Evolutionary conservation across 2,888 invertebrate genomes (phyloP).

Genomic region (Eucera pruinosa): DNA sequence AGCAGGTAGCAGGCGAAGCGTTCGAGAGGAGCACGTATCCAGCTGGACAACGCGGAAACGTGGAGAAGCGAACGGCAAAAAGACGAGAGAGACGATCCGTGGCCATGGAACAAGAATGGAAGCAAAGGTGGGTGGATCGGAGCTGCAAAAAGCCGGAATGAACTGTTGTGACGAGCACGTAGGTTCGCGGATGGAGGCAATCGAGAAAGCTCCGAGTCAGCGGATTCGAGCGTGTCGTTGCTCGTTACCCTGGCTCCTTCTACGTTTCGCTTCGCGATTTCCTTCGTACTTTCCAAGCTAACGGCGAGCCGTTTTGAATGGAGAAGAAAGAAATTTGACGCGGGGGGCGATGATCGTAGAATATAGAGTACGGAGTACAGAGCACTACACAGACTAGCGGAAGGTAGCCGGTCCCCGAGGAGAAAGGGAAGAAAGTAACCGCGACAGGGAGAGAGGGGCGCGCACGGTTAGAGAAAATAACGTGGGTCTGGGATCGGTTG

Average conservation of each 20-base stretch:
- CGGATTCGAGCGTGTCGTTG: slow-evolving; percentile 77
- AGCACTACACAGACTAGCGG: no score
- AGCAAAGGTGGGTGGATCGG: slow-evolving; percentile 34
- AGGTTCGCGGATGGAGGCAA: slow-evolving; percentile 83
- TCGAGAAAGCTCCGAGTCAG: slow-evolving; percentile 82
- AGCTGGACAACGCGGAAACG: neutral
- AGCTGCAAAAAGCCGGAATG: slow-evolving; percentile 66
- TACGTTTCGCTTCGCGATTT: slow-evolving; percentile 73
- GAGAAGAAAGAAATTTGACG: no score
- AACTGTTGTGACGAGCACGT: slow-evolving; percentile 84
- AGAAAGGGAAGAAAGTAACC: slow-evolving; percentile 41
- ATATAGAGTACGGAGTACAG: no score
- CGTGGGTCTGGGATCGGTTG: slow-evolving; percentile 68
- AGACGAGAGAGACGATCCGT: neutral
- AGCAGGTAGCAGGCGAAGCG: no score
- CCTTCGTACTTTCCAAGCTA: no score
- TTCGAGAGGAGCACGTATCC: neutral
- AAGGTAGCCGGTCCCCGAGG: no score
- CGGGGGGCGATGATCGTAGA: no score
- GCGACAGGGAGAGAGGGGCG: slow-evolving; percentile 28
- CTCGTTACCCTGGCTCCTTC: slow-evolving; percentile 77
- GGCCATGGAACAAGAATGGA: neutral
- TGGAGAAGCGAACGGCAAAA: neutral
- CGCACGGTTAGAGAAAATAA: slow-evolving; percentile 67
- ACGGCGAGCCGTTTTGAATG: no score